Base-by-base conservation (phyloP, 2,113 vertebrate genomes). In the Prinia subflava region DNA sequence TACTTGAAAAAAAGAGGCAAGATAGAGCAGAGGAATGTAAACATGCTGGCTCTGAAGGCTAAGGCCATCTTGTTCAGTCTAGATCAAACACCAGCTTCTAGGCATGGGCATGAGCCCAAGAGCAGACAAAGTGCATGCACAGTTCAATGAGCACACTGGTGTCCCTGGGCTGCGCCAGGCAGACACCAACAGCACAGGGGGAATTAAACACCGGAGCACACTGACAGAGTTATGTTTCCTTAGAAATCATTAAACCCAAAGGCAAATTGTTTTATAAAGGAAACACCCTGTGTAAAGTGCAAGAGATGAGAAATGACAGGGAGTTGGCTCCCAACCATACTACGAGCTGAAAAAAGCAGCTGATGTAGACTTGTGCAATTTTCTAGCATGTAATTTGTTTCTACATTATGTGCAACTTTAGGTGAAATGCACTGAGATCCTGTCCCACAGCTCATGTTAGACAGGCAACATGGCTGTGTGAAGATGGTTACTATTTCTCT, bases 231-330 rank as follows among this genome's bases (percentile, higher is more conserved):
- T 96, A 86, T 83, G 90, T 90, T 96, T 94, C 88, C 92, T 96
- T 69, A 87, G 90, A 97, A 95, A 94, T 96, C 83, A 86, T 94
- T 92, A 95, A 92, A 93, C 90, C 93, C 92, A 86, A 95, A 94
- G 93, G 94, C 92, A 93, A 97, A 93, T 93, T 95, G 88, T 94
- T 96, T 93, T 95, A 68, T 81, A 93, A 93, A 93, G 88, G 94
- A 95, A 96, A 92, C 80, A 94, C 95, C 76, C 94, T 37, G 49
- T 53, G 69, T 94, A 78, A 92, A 93, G 95, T 84, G 90, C 68
- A 88, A 68, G 88, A 88, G 93, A 95, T 78, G 90, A 96, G 93
- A 90, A 95, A 89, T 93, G 94, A 94, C 94, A 92, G 85, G 41
- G 76, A 92, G 50, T 86, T 96, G 95, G 94, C 92, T 95, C 56